Evolutionary conservation across 2,888 invertebrate species (phyloP).

Genomic region (Aplocera efformata): DNA sequence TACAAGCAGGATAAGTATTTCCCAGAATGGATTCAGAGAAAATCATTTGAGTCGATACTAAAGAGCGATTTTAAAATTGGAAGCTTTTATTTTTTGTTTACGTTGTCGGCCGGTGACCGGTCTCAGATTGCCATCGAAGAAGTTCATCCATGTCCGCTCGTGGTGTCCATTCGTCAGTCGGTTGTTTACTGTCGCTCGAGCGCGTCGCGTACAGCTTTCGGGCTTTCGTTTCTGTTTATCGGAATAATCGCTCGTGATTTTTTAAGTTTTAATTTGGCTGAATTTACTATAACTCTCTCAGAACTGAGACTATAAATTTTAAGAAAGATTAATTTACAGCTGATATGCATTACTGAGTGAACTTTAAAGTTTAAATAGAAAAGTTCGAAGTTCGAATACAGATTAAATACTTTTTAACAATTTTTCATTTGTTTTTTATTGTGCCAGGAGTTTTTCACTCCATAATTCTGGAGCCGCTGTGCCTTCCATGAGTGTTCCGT

Average conservation of each 20-base stretch:
- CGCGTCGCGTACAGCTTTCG: slow-evolving; percentile 14
- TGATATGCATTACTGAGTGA: no score
- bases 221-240: slow-evolving; percentile 19
- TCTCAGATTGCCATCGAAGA: slow-evolving; percentile 20
- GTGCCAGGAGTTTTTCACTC: no score
- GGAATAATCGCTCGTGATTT: slow-evolving; percentile 31
- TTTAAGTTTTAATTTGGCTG: slow-evolving; percentile 2
- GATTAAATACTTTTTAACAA: not conserved
- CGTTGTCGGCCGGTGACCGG: slow-evolving; percentile 38
- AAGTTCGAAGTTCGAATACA: not conserved
- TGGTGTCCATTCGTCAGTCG: slow-evolving; percentile 28
- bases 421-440: no score
- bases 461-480: not conserved
- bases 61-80: slow-evolving; percentile 4
- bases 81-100: slow-evolving; percentile 22
- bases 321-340: no score
- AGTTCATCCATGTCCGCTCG: slow-evolving; percentile 6
- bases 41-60: no score
- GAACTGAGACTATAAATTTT: no score
- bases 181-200: slow-evolving; percentile 30
- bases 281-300: not conserved
- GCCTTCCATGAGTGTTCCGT: not conserved
- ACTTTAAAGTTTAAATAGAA: not conserved
- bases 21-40: no score
- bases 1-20: not conserved